A percentile compares a stretch with the other conserved stretches of the same genome.
Evolutionary conservation across 2,888 invertebrate species (phyloP).

Genomic region (Brenthis ino): DNA sequence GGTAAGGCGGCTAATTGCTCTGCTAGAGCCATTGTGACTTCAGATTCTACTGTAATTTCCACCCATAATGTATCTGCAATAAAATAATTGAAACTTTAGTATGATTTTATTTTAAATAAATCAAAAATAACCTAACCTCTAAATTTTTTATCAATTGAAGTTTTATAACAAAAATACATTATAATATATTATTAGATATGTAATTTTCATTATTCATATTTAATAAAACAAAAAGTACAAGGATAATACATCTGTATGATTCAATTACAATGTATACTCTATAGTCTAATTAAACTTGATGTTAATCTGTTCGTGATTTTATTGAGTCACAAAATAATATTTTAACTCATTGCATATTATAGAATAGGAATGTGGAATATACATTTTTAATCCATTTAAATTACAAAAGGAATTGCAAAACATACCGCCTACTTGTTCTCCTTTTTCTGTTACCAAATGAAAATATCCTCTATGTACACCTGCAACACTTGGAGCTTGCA

Average conservation of each 20-base stretch:
- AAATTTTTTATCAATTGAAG: not conserved
- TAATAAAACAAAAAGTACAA: no score
- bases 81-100: not conserved
- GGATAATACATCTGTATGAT: no score
- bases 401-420: not conserved
- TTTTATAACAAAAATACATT: no score
- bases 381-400: not conserved
- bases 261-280: no score
- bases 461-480: constrained; percentile 94
- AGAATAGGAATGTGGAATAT: no score
- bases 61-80: constrained; percentile 65
- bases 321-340: no score
- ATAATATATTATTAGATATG: no score
- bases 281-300: no score
- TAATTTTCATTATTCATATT: no score
- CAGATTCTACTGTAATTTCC: constrained; percentile 90
- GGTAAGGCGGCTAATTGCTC: constrained; percentile 86
- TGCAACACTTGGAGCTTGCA: constrained; percentile 88
- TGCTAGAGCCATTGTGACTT: constrained; percentile 90
- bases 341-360: no score
- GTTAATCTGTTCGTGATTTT: no score
- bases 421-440: constrained; percentile 95
- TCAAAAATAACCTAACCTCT: not conserved
- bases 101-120: not conserved
- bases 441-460: constrained; percentile 93